Percentiles rank a stretch among this genome's conserved stretches.
Conservation (phyloP, 2,888 invertebrate genomes). For the Eurois occulta region DNA sequence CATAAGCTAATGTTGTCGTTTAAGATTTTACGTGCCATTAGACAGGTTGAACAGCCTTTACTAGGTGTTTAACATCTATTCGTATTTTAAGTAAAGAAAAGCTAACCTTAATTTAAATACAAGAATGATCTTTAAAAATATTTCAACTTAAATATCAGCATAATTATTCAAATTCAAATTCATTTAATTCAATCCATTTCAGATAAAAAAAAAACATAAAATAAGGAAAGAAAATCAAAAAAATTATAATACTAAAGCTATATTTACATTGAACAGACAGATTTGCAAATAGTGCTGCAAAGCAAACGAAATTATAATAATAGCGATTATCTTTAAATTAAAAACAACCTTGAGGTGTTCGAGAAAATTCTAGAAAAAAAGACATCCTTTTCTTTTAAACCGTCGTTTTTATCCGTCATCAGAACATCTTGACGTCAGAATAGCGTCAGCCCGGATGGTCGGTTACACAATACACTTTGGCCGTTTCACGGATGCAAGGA, state of each 20-base stretch:
- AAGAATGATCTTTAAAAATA: neutral
- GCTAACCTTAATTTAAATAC: neutral
- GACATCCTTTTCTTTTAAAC: neutral
- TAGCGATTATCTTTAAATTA: constrained; percentile 7
- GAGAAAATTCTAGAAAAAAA: constrained; percentile 32
- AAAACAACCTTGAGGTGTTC: constrained; percentile 26
- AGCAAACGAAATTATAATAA: constrained; percentile 6
- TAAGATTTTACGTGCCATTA: neutral
- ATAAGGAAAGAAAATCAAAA: neutral
- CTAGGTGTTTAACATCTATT: neutral
- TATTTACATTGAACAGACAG: constrained; percentile 1
- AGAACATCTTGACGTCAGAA: constrained; percentile 17
- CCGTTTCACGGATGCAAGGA: neutral
- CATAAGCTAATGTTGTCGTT: neutral
- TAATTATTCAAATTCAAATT: no score
- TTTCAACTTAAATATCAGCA: neutral
- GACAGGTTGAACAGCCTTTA: neutral
- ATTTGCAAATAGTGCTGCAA: constrained; percentile 8
- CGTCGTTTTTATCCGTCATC: constrained; percentile 8
- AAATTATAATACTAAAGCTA: no score
- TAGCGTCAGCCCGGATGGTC: constrained; percentile 11
- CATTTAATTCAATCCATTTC: no score
- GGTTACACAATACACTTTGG: constrained; percentile 29
- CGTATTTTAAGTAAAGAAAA: neutral
- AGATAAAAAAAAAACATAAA: no score